Evolutionary conservation across 2,888 invertebrate genomes (phyloP).

Genomic region (Drosophila meridiana): DNA sequence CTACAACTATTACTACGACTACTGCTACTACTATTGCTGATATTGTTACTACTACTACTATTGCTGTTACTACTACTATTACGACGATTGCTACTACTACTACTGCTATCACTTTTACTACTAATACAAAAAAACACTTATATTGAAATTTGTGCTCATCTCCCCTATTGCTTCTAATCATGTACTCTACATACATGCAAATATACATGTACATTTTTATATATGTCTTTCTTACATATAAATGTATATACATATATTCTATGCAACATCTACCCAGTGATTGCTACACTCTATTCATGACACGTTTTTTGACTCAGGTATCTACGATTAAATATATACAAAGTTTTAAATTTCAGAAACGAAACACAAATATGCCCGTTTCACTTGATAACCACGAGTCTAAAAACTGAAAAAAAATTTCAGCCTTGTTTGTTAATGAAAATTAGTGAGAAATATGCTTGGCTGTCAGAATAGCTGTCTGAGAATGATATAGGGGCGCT

Average conservation of each 20-base stretch:
- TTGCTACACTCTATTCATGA: neutral
- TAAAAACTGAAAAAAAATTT: slow-evolving; percentile 16
- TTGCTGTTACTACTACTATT: neutral
- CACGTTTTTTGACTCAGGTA: neutral
- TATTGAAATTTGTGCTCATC: neutral
- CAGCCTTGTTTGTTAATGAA: slow-evolving; percentile 9
- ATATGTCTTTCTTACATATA: neutral
- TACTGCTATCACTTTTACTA: neutral
- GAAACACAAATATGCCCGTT: neutral
- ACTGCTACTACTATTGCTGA: neutral
- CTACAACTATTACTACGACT: neutral
- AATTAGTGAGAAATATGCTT: slow-evolving; percentile 12
- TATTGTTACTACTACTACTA: neutral
- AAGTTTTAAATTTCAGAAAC: neutral
- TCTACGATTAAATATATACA: neutral
- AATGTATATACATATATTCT: neutral
- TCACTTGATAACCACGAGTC: neutral
- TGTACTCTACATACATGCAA: no score
- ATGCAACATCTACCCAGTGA: neutral
- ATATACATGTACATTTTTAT: neutral
- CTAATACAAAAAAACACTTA: neutral
- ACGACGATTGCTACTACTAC: neutral
- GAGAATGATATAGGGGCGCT: slow-evolving; percentile 4
- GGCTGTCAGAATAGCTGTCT: slow-evolving; percentile 19
- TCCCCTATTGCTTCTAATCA: neutral